These are phyloP conservation scores for Diarsia rubi DNA, from an alignment of 2,888 invertebrate genomes.

Conservation along the genomic window DNA sequence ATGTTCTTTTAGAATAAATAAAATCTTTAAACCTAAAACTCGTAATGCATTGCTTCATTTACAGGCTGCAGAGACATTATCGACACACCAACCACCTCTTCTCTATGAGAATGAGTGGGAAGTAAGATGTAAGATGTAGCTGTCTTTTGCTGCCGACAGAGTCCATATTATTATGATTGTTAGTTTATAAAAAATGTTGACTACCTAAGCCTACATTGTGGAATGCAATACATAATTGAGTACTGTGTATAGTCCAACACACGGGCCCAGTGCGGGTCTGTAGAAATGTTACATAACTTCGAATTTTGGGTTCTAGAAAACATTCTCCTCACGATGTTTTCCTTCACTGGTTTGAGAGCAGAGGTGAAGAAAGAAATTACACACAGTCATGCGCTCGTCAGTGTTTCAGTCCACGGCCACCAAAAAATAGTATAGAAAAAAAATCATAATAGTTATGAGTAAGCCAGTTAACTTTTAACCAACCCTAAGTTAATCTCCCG, in stretches of 20 bases:
- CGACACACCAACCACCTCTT: too few species aligned
- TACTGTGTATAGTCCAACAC: not conserved
- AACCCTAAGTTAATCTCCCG: not conserved
- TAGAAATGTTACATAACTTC: not conserved
- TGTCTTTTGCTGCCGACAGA: too few species aligned
- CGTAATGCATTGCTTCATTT: too few species aligned
- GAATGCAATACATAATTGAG: too few species aligned
- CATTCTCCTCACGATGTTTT: not conserved
- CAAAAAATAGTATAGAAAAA: not conserved
- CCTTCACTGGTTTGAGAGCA: not conserved
- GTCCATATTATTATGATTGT: too few species aligned
- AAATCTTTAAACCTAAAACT: too few species aligned
- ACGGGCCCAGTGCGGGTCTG: not conserved
- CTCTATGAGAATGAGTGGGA: too few species aligned
- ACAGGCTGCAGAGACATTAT: too few species aligned
- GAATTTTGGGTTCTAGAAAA: not conserved
- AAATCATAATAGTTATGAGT: not conserved
- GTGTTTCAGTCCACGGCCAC: not conserved
- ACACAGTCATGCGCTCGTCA: not conserved
- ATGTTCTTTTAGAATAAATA: too few species aligned
- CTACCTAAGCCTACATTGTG: too few species aligned
- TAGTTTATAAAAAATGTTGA: too few species aligned
- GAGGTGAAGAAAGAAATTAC: not conserved
- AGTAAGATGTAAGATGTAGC: too few species aligned
- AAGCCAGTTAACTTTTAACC: not conserved